phyloP scores from a whole-genome alignment of 2,797 vertebrate species.

The Sebastiscus albofasciatus region DNA sequence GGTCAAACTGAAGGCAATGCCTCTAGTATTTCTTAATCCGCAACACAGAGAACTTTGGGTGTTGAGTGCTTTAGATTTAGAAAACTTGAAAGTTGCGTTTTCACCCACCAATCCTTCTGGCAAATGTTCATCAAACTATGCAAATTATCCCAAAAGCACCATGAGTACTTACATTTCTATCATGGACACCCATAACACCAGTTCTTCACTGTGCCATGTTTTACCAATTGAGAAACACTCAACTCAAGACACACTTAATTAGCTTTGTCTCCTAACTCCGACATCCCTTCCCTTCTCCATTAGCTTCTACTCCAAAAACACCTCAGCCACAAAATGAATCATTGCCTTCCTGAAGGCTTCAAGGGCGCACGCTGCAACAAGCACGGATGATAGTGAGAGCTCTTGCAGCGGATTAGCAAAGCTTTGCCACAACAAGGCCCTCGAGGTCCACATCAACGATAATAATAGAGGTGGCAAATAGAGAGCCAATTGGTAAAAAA shows the following conservation, averaged over 20 bases:
- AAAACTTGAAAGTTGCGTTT: not conserved
- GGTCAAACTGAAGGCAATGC: not conserved
- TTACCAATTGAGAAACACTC: slow-evolving; percentile 32
- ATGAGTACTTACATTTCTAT: slow-evolving; percentile 17
- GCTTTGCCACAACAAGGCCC: slow-evolving; percentile 47
- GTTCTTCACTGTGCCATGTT: slow-evolving; percentile 43
- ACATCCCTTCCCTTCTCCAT: slow-evolving; percentile 42
- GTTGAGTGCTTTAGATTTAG: not conserved
- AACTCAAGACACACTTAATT: slow-evolving; percentile 61
- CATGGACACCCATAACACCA: not conserved
- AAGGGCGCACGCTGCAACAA: slow-evolving; percentile 28
- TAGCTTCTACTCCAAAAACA: slow-evolving; percentile 52
- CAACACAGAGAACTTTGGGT: not conserved
- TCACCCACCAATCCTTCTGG: not conserved
- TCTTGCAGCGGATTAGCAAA: slow-evolving; percentile 31
- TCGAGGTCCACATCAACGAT: slow-evolving; percentile 22
- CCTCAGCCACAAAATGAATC: slow-evolving; percentile 40
- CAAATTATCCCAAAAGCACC: slow-evolving; percentile 27
- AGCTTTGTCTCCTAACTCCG: slow-evolving; percentile 40
- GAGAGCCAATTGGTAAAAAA: not conserved
- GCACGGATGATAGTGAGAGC: slow-evolving; percentile 43
- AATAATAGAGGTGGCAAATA: not conserved
- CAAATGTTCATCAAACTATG: not conserved
- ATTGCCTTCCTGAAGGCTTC: slow-evolving; percentile 36
- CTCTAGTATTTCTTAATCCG: not conserved